A percentile compares a stretch with the other conserved stretches of the same genome.
Conservation (phyloP, 2,113 vertebrate genomes). For the Paralichthys olivaceus region DNA sequence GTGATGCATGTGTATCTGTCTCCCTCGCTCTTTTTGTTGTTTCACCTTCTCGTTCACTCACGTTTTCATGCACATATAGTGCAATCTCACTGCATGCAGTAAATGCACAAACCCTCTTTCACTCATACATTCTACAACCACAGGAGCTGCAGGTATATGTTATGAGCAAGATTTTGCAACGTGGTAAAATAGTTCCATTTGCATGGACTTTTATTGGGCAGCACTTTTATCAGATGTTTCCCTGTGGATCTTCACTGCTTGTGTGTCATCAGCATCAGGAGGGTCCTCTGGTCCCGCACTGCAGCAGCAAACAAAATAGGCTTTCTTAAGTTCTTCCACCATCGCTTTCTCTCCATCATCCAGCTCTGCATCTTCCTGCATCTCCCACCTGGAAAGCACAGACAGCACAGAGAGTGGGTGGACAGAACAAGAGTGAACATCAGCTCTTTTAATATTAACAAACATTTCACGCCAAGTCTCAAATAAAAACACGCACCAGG, state of each 20-base stretch:
- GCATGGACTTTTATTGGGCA: slow-evolving; percentile 59
- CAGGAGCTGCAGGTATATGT: slow-evolving; percentile 55
- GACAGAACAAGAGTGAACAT: slow-evolving; percentile 22
- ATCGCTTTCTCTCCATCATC: slow-evolving; percentile 88
- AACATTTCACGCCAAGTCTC: slow-evolving; percentile 18
- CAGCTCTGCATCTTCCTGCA: slow-evolving; percentile 87
- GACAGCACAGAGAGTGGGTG: slow-evolving; percentile 12
- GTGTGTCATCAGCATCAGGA: slow-evolving; percentile 56
- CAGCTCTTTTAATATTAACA: slow-evolving; percentile 24
- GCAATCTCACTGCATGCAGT: slow-evolving; percentile 33
- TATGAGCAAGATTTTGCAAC: slow-evolving; percentile 65
- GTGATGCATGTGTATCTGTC: slow-evolving; percentile 49
- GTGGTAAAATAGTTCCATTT: slow-evolving; percentile 53
- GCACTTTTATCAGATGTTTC: slow-evolving; percentile 63
- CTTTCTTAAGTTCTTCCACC: slow-evolving; percentile 86
- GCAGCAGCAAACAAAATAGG: slow-evolving; percentile 78
- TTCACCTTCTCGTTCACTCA: slow-evolving; percentile 38
- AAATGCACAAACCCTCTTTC: slow-evolving; percentile 23
- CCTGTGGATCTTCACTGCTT: slow-evolving; percentile 53
- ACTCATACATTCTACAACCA: slow-evolving; percentile 33
- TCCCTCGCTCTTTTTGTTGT: slow-evolving; percentile 49
- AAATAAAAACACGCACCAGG: slow-evolving; percentile 30
- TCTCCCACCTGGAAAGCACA: slow-evolving; percentile 92
- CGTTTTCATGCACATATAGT: slow-evolving; percentile 33
- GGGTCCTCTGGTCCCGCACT: slow-evolving; percentile 52